Evolutionary conservation across 2,113 vertebrate species (phyloP).

Genomic region (Pseudorasbora parva): DNA sequence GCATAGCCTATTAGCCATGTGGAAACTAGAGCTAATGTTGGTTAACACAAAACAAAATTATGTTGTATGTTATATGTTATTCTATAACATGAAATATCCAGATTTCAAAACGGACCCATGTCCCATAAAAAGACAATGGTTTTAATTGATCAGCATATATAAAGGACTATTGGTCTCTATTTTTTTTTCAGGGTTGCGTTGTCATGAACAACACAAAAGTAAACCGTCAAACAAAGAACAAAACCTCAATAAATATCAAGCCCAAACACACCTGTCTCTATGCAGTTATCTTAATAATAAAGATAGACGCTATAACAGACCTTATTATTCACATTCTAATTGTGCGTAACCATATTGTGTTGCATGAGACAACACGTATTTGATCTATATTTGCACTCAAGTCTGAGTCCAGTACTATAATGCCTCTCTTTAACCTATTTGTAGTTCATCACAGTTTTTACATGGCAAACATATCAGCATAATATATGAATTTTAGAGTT

Average conservation of each 20-base stretch:
- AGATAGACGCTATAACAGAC: neutral
- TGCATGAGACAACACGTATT: neutral
- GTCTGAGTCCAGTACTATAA: neutral
- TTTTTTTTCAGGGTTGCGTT: neutral
- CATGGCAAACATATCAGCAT: neutral
- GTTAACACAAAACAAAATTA: slow-evolving; percentile 16
- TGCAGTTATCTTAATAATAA: slow-evolving; percentile 7
- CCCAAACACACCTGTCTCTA: slow-evolving; percentile 38
- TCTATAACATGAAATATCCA: neutral
- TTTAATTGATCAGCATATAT: neutral
- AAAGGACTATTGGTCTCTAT: neutral
- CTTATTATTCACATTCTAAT: neutral
- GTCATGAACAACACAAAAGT: slow-evolving; percentile 2
- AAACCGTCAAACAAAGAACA: slow-evolving; percentile 12
- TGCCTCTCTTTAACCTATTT: neutral
- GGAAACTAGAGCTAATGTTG: neutral
- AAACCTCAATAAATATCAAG: slow-evolving; percentile 28
- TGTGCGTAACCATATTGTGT: neutral
- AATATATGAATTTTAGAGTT: too few species aligned
- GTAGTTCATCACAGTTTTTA: neutral
- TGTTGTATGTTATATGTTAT: neutral
- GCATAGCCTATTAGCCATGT: slow-evolving; percentile 46
- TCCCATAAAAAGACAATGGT: neutral
- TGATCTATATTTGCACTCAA: neutral
- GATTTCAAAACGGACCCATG: neutral